Evolutionary conservation across 2,888 invertebrate genomes (phyloP).

Genomic region (Miltochrista miniata): DNA sequence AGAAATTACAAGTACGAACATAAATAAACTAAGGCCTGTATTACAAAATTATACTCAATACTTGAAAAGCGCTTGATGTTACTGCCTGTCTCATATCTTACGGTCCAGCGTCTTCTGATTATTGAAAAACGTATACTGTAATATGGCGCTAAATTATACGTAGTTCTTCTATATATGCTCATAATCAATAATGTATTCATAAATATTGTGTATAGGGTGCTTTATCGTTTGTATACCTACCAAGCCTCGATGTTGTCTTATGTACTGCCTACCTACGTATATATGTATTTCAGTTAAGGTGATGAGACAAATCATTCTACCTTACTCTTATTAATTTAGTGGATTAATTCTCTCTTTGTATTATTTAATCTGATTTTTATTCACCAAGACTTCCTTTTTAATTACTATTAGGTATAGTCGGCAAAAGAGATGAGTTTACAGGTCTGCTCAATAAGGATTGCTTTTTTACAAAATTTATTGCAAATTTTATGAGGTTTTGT

Average conservation of each 20-base stretch:
- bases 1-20: too few species aligned
- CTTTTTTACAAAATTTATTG: too few species aligned
- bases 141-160: too few species aligned
- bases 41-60: too few species aligned
- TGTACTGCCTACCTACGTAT: constrained; percentile 6
- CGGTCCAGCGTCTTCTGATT: too few species aligned
- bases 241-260: constrained; percentile 16
- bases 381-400: constrained; percentile 45
- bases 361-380: constrained; percentile 34
- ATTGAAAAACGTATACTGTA: too few species aligned
- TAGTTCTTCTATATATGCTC: constrained; percentile 21
- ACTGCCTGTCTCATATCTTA: too few species aligned
- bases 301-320: constrained; percentile 16
- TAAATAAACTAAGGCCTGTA: too few species aligned
- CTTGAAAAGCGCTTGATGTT: not conserved
- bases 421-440: too few species aligned
- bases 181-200: constrained; percentile 30
- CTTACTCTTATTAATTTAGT: constrained; percentile 3
- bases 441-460: too few species aligned
- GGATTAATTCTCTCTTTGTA: constrained; percentile 20
- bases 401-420: constrained; percentile 45
- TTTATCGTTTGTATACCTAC: constrained; percentile 8
- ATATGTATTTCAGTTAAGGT: constrained; percentile 11
- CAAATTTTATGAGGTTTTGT: too few species aligned
- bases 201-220: constrained; percentile 21